Evolutionary conservation across 2,797 vertebrate genomes (phyloP), one percentile per base, ranked within the genome.

Genomic region (Sus cebifrons): DNA sequence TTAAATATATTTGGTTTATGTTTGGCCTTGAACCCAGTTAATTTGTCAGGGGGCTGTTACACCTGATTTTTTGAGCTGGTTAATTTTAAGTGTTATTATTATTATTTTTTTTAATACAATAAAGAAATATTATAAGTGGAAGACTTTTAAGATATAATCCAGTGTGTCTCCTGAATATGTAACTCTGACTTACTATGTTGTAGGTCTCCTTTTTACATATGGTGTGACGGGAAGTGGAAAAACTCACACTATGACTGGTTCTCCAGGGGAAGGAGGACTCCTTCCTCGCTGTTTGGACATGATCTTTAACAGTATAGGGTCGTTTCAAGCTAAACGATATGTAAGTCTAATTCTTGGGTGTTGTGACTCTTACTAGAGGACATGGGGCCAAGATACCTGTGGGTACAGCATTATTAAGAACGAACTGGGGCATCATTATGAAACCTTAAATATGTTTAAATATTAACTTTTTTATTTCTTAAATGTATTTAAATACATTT

Each of bases 221-320:
- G 99, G 99, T 0, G 99, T 99, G 95, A 99, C 99, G 0, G 99
- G 99, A 95, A 99, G 99, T 29, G 99, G 99, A 27, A 99, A 99
- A 97, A 99, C 99, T 0, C 99, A 99, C 95, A 99, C 99, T 14
- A 99, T 99, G 99, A 99, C 99, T 0, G 99, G 99, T 0, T 99
- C 99, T 17, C 99, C 99, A 0, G 99, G 99, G 0, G 99, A 99
- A 0, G 99, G 99, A 58, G 99, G 99, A 5, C 99, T 99, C 60
- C 99, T 99, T 58, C 99, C 99, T 1, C 99, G 99, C 1, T 99
- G 99, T 58, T 98, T 99, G n/a, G 99, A 99, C 97, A 99, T 99
- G 99, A 99, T 99, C 92, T 99, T 99, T 96, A 99, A 99, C 98
- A 99, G 99, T 96, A 99, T 99, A 44, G 99, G 99, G 4, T 98